Base-by-base conservation (phyloP, 2,797 vertebrate species). In the Myotis myotis region DNA sequence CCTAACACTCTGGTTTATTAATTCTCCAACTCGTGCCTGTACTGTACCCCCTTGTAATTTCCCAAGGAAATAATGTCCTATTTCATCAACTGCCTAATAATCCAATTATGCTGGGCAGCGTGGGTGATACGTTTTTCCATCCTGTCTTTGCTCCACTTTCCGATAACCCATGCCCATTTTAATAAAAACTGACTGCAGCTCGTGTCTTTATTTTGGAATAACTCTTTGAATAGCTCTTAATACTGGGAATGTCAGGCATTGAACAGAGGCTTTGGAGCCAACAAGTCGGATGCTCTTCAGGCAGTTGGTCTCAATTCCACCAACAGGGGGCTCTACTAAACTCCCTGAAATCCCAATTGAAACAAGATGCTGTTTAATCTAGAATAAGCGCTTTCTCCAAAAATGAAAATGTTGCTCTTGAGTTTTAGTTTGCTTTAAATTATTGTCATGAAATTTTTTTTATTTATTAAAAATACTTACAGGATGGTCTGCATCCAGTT, bases 401-500 rank as follows among this genome's bases (percentile, higher is more conserved):
- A 92, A 1, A 28, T 62, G 55, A 93, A 23, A 16, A 95, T 20
- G 25, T 53, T 92, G n/a, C 0, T 87, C 16, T 66, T 96, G 84
- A 95, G 94, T 76, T 88, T 93, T 75, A 92, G 44, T 84, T 82
- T 6, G 0, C 71, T 93, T 95, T 87, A 49, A n/a, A 49, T 89
- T 36, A n/a, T 30, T 87, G 78, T 9, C 55, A 60, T 30, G 5
- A 53, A 33, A n/a, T 23, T 11, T 44, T 44, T 44, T 44, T 44
- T 11, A 51, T 60, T 57, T 84, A 80, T 78, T 41, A 68, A 87
- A 92, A 62, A 70, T 97, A 97, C 98, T 97, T 98, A 99, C 99
- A 19, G 99, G 99, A 96, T 99, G 99, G 96, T 99, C 99, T 0
- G 99, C 99, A 96, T 99, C 99, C 97, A 99, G 97, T 74, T 99